Evolutionary conservation across 2,113 vertebrate species (phyloP), one percentile per base, ranked within the genome.

Genomic region (Ochotona curzoniae): DNA sequence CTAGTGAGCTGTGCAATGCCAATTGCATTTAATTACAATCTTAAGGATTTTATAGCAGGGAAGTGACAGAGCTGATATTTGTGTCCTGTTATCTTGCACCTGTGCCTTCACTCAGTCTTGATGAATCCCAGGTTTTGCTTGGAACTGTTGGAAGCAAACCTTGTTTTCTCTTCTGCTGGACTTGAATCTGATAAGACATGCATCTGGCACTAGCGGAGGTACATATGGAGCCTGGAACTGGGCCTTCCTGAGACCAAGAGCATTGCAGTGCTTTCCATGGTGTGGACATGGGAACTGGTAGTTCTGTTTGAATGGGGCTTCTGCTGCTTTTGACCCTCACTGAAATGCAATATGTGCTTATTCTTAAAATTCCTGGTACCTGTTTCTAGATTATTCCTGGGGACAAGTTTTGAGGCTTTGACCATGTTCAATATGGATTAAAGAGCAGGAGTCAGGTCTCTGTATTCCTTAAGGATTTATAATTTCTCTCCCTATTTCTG

Each of bases 341-440:
- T 71, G 60, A 57, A 73, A 51, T 49, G 38, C 80, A 85, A 54
- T 3, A 79, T 28, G 54, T 85, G 11, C 15, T 73, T 38, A 20
- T 86, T 79, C 8, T 90, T 79, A 47, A 66, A 90, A 79, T 89
- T 84, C n/a, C 66, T 79, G 30, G 44, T 64, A n/a, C 18, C 20
- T n/a, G 38, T 23, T 13, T 10, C 28, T 11, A 70, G 23, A 20
- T 89, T 18, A 44, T 64, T 83, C 4, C 32, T 85, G 60, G 28
- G 85, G n/a, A 8, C 21, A 90, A 80, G 20, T 74, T 90, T 93
- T 71, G 7, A 57, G n/a, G 54, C 54, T 63, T 54, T 73, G 23
- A 84, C 14, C 21, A 21, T 54, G 1, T 63, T 23, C 38, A 63
- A 6, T 57, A n/a, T 73, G 26, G 66, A 74, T 73, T 86, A 87